Evolutionary conservation across 1,140 invertebrate genomes (phyloP).

Genomic region (Sipha flava): DNA sequence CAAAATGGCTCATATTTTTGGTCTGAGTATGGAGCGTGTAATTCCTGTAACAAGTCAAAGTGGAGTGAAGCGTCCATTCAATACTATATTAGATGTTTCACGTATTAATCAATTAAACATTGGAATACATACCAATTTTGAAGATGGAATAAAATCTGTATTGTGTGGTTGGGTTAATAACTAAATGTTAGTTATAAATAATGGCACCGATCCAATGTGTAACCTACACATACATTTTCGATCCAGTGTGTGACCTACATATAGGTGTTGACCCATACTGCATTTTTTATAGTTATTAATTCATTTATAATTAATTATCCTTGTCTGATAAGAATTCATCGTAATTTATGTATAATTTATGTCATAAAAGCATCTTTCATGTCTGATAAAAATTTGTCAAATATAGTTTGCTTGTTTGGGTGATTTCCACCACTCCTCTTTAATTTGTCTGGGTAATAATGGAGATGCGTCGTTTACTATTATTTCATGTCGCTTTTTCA

Average conservation of each 20-base stretch:
- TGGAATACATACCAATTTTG: conserved; percentile 45
- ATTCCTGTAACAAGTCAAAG: conserved; percentile 40
- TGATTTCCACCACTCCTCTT: not conserved
- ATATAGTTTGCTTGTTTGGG: not conserved
- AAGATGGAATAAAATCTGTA: conserved; percentile 42
- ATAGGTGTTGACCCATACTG: too few relatives aligned
- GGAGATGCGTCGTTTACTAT: not conserved
- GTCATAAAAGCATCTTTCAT: not conserved
- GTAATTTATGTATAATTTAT: too few relatives aligned
- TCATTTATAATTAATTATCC: too few relatives aligned
- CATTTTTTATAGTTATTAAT: too few relatives aligned
- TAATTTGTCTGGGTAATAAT: not conserved
- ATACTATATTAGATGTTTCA: conserved; percentile 45
- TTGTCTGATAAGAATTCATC: too few relatives aligned
- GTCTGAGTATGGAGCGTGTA: conserved; percentile 44
- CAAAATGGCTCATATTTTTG: conserved; percentile 47
- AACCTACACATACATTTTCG: too few relatives aligned
- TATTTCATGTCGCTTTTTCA: not conserved
- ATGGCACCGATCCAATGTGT: too few relatives aligned
- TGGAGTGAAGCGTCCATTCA: conserved; percentile 45
- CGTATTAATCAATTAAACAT: conserved; percentile 45
- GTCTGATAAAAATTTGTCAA: not conserved
- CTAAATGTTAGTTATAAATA: not conserved
- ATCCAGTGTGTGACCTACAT: too few relatives aligned
- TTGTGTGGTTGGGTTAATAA: conserved; percentile 37